Percentiles rank a stretch among this genome's conserved stretches.
phyloP scores from a whole-genome alignment of 2,113 vertebrate genomes.

The Bubo bubo region DNA sequence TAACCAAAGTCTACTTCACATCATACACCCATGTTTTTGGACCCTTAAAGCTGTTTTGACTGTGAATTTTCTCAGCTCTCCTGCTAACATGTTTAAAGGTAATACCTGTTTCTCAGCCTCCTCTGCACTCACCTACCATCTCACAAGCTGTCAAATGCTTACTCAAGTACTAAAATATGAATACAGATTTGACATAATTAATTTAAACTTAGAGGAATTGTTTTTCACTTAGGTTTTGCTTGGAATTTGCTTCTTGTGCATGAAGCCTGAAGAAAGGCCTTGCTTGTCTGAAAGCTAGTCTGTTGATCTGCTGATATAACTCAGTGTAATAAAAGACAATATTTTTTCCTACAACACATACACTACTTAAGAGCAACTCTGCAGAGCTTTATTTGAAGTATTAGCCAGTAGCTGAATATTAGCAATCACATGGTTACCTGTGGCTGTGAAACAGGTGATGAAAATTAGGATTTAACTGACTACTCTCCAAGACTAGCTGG shows the following conservation, averaged over 20 bases:
- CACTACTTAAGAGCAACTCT: neutral
- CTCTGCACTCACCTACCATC: neutral
- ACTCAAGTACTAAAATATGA: neutral
- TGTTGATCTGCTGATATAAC: neutral
- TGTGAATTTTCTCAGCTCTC: constrained; percentile 34
- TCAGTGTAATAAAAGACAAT: neutral
- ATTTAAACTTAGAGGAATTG: neutral
- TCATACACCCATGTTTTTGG: neutral
- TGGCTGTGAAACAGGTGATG: neutral
- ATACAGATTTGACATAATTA: neutral
- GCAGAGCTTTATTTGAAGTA: neutral
- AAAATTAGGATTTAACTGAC: neutral
- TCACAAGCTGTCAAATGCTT: neutral
- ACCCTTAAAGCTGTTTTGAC: neutral
- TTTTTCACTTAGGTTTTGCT: neutral
- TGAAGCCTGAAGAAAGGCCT: neutral
- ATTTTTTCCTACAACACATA: neutral
- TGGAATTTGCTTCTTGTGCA: neutral
- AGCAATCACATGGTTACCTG: neutral
- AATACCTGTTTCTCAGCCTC: neutral
- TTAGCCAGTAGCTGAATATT: neutral
- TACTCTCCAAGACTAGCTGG: neutral
- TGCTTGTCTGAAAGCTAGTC: neutral
- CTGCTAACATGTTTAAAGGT: neutral
- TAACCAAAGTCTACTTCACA: neutral